Evolutionary conservation across 2,888 invertebrate genomes (phyloP), one percentile per base, ranked within the genome.

Genomic region (Alcis repandata): DNA sequence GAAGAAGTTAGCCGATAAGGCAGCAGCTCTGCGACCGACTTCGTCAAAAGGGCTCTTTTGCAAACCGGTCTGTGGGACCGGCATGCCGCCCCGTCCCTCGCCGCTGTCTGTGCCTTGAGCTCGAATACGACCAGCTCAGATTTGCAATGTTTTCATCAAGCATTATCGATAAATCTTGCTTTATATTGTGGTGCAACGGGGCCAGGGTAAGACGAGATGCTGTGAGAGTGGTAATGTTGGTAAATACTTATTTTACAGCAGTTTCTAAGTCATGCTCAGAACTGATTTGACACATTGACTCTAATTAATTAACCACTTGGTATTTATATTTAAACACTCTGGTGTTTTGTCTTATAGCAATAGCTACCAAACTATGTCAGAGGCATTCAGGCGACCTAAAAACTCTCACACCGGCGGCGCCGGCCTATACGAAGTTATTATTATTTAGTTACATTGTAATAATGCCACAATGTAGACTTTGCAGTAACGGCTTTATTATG

Each of bases 1-100:
- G n/a, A n/a, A n/a, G n/a, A n/a, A n/a, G n/a, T n/a, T n/a, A n/a
- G n/a, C n/a, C n/a, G n/a, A n/a, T n/a, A n/a, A n/a, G n/a, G n/a
- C n/a, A n/a, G n/a, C n/a, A n/a, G n/a, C 73, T 76, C 74, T 79
- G 77, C 83, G 80, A 82, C 83, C 83, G 81, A 82, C 80, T 83
- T 84, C 76, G 79, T 76, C 80, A 80, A 78, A 85, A 85, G 86
- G 83, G 84, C 83, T 84, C 86, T 88, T 86, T 86, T 79, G 84
- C 87, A 88, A 90, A 91, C 91, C 80, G 86, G 89, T 90, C 88
- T 86, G 73, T 70, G 78, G 80, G 80, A 79, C 78, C 78, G 72
- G 69, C 75, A 70, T 74, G 64, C 75, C 79, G 73, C 74, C 73
- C 70, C 72, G 71, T 41, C 70, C 64, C 59, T 68, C 75, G 71